phyloP scores from a whole-genome alignment of 2,888 invertebrate genomes.

The Hylaea fasciaria region DNA sequence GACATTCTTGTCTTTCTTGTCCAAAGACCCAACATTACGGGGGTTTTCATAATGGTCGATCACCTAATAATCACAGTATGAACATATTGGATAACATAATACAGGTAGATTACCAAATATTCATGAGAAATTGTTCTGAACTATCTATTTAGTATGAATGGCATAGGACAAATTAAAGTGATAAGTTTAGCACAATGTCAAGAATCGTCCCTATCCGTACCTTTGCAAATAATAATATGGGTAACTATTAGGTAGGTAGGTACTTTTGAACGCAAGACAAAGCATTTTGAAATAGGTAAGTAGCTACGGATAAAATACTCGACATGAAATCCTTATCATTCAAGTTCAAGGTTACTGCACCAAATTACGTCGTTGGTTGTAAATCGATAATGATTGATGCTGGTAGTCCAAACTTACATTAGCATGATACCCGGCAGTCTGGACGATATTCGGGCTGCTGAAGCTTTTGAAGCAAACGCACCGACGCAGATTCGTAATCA shows the following conservation, averaged over 20 bases:
- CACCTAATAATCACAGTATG: slow-evolving; percentile 87
- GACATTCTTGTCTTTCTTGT: slow-evolving; percentile 96
- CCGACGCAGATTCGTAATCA: slow-evolving; percentile 65
- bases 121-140: too few relatives aligned
- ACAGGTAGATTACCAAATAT: too few relatives aligned
- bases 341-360: slow-evolving; percentile 40
- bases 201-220: too few relatives aligned
- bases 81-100: neutral
- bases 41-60: slow-evolving; percentile 99
- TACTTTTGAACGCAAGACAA: too few relatives aligned
- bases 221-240: too few relatives aligned
- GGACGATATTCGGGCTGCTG: slow-evolving; percentile 69
- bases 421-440: slow-evolving; percentile 88
- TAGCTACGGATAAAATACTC: too few relatives aligned
- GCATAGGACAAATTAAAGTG: too few relatives aligned
- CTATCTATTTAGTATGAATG: too few relatives aligned
- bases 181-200: too few relatives aligned
- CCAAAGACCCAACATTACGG: slow-evolving; percentile 98
- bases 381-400: slow-evolving; percentile 68
- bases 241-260: too few relatives aligned
- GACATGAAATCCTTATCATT: slow-evolving; percentile 12
- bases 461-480: slow-evolving; percentile 70
- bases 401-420: slow-evolving; percentile 88
- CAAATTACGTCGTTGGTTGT: slow-evolving; percentile 49
- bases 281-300: too few relatives aligned